Evolutionary conservation across 2,113 vertebrate genomes (phyloP).

Genomic region (Dicerorhinus sumatrensis): DNA sequence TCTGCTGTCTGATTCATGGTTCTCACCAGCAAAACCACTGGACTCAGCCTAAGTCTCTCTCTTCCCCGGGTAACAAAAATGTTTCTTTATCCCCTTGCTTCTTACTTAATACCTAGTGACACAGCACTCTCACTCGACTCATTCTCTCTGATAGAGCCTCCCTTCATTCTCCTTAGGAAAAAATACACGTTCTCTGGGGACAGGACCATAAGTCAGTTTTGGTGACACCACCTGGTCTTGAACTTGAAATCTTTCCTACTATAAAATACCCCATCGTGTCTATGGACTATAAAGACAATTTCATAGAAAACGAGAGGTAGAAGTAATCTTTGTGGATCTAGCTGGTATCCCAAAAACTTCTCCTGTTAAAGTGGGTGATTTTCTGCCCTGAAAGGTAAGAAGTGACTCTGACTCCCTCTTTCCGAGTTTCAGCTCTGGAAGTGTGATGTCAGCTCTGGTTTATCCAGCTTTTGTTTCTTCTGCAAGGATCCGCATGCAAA

Average conservation of each 20-base stretch:
- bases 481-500: neutral
- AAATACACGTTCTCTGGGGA: neutral
- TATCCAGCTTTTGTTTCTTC: neutral
- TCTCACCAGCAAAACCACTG: neutral
- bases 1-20: neutral
- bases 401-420: neutral
- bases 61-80: neutral
- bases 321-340: neutral
- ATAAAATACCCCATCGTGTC: neutral
- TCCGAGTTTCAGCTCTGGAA: neutral
- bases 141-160: neutral
- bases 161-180: neutral
- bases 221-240: neutral
- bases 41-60: neutral
- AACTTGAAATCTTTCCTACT: neutral
- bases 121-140: rapidly evolving
- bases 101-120: neutral
- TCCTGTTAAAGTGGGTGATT: neutral
- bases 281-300: neutral
- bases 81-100: neutral
- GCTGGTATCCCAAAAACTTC: neutral
- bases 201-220: neutral
- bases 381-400: neutral
- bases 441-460: neutral
- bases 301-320: neutral